These are phyloP conservation scores for Zosterops pallidus DNA, from an alignment of 2,113 vertebrate species.

Conservation along the genomic window DNA sequence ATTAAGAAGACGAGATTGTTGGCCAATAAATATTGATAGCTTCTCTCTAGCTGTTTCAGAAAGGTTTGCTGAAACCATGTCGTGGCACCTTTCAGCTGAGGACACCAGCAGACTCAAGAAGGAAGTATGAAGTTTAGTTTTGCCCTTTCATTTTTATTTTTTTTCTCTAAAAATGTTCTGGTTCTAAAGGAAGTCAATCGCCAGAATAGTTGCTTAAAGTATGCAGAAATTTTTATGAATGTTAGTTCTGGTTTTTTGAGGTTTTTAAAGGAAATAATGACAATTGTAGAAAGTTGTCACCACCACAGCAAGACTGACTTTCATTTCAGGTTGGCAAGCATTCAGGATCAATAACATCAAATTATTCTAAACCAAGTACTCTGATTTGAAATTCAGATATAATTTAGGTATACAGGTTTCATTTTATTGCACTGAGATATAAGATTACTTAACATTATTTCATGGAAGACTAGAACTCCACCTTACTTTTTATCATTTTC, in stretches of 20 bases:
- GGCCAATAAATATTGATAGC: neutral
- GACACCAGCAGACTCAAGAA: neutral
- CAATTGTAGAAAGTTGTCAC: neutral
- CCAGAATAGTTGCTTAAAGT: neutral
- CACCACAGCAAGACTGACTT: neutral
- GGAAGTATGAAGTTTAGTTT: neutral
- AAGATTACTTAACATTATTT: fast-evolving
- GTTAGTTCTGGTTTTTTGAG: neutral
- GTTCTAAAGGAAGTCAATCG: neutral
- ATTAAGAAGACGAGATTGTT: neutral
- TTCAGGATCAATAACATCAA: neutral
- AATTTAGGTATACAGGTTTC: neutral
- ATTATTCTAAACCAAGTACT: neutral
- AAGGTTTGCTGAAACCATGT: neutral
- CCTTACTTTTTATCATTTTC: neutral
- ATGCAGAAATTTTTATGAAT: neutral
- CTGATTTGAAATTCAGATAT: neutral
- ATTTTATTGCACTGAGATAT: neutral
- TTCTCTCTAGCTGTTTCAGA: neutral
- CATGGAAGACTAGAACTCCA: neutral
- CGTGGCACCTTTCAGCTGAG: neutral
- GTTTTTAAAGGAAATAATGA: neutral
- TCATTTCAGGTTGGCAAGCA: neutral
- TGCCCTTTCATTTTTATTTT: neutral
- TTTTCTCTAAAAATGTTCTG: neutral